Evolutionary conservation across 1,140 invertebrate genomes (phyloP), one percentile per base, ranked within the genome.

Genomic region (Drosophila punjabiensis): DNA sequence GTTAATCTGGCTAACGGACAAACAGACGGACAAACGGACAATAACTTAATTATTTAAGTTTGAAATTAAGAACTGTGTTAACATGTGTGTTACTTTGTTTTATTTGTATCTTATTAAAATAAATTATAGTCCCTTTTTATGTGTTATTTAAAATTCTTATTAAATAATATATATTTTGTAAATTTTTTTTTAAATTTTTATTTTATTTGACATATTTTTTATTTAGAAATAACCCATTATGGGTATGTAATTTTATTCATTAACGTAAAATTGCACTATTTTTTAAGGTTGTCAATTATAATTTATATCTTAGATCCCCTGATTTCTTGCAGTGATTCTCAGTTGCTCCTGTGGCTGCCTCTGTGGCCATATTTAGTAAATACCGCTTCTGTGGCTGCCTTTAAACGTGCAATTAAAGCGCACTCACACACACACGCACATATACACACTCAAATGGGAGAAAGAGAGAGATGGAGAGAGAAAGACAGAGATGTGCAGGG

Each of bases 381-480:
- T 86, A 89, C 86, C 86, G 86, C 86, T 89, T 90, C 85, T 89
- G 85, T 89, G 71, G 86, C 85, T 86, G 79, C 82, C 82, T 89
- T 89, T 89, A 89, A 89, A 90, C 86, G 86, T 89, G 86, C 86
- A 89, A 89, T 89, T 90, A 89, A 89, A 82, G 86, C 82, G 76
- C 78, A 39, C 73, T 81, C 76, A 83, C 63, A 73, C 33, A 76
- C 47, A 73, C 20, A 69, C 39, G 43, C 53, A 69, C 59, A 24
- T 24, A 24, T 14, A 76, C 50, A 56, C 53, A 50, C 59, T 64
- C 41, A 50, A 58, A 43, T 8, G 47, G 32, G 64, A 39, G 33
- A 65, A 43, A 74, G 20, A 73, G 43, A 37, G 28, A 20, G 43
- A 14, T 39, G 47, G 48, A 53, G 58, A 41, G 18, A 33, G 28